These are phyloP conservation scores for Molanna angustata DNA, from an alignment of 2,888 invertebrate species.

Conservation along the genomic window DNA sequence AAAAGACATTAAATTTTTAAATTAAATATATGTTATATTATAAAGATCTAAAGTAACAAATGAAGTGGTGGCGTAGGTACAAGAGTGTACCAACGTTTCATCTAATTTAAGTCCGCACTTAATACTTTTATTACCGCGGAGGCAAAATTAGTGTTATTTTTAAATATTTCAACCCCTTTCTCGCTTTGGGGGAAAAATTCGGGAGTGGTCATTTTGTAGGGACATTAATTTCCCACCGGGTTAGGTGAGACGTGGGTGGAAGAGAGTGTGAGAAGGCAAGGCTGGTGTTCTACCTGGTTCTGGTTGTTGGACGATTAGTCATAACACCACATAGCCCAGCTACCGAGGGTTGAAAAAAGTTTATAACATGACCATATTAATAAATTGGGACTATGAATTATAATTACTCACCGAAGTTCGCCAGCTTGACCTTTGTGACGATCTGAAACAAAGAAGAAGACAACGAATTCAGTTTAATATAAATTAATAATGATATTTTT, in stretches of 20 bases:
- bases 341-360: conserved; percentile 1
- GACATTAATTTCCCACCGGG: conserved; percentile 32
- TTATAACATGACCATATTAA: conserved; percentile 3
- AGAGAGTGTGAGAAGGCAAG: background rate
- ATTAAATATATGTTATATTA: too few species aligned
- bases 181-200: background rate
- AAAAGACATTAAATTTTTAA: too few species aligned
- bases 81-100: too few species aligned
- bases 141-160: conserved; percentile 2
- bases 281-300: background rate
- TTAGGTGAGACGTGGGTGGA: too few species aligned
- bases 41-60: too few species aligned
- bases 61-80: too few species aligned
- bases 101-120: too few species aligned
- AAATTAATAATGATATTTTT: too few species aligned
- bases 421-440: conserved; percentile 17
- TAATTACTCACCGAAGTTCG: conserved; percentile 18
- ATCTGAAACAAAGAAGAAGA: conserved; percentile 14
- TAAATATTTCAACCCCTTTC: background rate
- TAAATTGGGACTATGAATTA: background rate
- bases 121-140: conserved; percentile 2
- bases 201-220: conserved; percentile 18
- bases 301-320: conserved; percentile 29
- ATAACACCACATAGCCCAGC: conserved; percentile 18
- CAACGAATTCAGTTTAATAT: too few species aligned